phyloP scores from a whole-genome alignment of 1,140 invertebrate genomes.

The Drosophila suzukii region DNA sequence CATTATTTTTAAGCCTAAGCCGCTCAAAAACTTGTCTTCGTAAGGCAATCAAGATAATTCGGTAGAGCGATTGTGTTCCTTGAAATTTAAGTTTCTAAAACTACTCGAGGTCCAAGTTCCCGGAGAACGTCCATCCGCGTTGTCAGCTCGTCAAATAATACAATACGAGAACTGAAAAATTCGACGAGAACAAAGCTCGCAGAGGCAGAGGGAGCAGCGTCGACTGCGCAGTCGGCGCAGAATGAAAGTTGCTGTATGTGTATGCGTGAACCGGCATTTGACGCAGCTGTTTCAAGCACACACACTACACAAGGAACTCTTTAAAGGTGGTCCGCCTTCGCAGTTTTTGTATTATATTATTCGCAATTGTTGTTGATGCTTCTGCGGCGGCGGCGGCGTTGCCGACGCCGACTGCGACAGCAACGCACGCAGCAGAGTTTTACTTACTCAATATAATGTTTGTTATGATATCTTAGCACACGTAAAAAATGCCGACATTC shows the following conservation, averaged over 20 bases:
- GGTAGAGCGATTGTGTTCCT: conserved; percentile 1
- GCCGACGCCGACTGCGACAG: conserved; percentile 6
- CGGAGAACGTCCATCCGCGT: conserved; percentile 46
- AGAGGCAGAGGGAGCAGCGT: conserved; percentile 20
- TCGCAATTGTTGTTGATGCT: conserved; percentile 58
- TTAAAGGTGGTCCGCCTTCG: conserved; percentile 33
- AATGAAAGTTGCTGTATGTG: conserved; percentile 37
- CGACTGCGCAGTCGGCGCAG: conserved; percentile 36
- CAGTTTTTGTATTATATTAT: conserved; percentile 38
- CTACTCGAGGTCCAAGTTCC: conserved; percentile 50
- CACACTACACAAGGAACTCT: conserved; percentile 8
- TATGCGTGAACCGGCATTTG: conserved; percentile 63
- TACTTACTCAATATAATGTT: conserved; percentile 84
- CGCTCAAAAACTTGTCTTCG: conserved; percentile 6
- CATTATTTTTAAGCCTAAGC: not conserved
- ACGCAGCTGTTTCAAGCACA: conserved; percentile 42
- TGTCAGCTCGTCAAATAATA: conserved; percentile 73
- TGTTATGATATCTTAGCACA: conserved; percentile 81
- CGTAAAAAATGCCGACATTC: conserved; percentile 42
- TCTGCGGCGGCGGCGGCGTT: conserved; percentile 3
- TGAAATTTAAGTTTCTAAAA: conserved; percentile 49
- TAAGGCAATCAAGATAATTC: conserved; percentile 57
- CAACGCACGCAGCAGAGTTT: conserved; percentile 34
- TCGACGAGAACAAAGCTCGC: conserved; percentile 67
- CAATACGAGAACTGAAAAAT: conserved; percentile 66